phyloP scores from a whole-genome alignment of 2,113 vertebrate species.

The Platycercus adscitus region DNA sequence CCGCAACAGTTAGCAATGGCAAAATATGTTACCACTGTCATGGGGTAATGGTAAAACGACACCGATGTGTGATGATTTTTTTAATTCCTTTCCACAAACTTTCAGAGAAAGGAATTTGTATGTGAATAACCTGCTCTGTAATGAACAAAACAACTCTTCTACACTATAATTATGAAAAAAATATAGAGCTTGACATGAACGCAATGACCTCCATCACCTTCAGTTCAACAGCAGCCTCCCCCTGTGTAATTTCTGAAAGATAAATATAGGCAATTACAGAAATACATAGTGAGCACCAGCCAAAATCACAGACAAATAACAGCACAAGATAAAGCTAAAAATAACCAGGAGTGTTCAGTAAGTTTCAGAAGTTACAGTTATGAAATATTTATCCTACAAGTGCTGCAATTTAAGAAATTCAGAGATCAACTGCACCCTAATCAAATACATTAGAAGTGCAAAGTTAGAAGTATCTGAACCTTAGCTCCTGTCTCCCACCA shows the following conservation, averaged over 20 bases:
- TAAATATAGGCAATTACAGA: background rate
- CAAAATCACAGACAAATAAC: background rate
- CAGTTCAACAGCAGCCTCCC: background rate
- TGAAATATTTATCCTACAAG: background rate
- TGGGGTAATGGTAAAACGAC: background rate
- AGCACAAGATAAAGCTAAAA: background rate
- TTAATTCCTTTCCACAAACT: background rate
- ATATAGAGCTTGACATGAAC: background rate
- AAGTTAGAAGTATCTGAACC: background rate
- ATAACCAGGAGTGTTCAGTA: background rate
- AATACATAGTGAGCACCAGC: background rate
- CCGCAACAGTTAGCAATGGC: background rate
- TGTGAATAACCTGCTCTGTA: background rate
- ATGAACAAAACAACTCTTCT: background rate
- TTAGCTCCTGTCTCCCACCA: background rate
- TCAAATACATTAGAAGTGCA: background rate
- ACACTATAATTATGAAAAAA: background rate
- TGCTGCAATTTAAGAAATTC: accelerated
- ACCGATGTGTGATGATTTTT: background rate
- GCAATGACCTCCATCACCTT: background rate
- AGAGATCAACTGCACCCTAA: background rate
- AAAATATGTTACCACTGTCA: accelerated
- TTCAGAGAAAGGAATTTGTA: background rate
- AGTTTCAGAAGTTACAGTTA: background rate
- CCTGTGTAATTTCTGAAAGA: background rate